Base-by-base conservation (phyloP, 2,113 vertebrate species). In the Poeciliopsis turrubarensis region DNA sequence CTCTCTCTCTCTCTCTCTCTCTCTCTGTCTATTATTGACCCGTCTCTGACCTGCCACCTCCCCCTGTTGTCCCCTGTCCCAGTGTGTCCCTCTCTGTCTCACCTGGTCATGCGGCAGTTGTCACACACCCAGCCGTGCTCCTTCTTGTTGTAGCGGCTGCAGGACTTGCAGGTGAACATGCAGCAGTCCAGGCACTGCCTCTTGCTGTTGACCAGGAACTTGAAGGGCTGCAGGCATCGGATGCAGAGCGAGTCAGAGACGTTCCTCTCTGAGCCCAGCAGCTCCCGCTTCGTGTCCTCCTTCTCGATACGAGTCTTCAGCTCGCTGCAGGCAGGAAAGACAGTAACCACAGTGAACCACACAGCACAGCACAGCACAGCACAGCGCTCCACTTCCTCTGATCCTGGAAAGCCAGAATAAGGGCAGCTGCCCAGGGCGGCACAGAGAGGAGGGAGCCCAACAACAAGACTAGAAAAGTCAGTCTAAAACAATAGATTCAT, bases 51-150 rank as follows among this genome's bases (percentile, higher is more conserved):
- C 44, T 47, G 44, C 5, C 60, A 25, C 64, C 22, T 15, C 17
- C 44, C 32, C 41, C 41, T 47, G 44, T 5, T 27, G 32, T 65
- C 63, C 10, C 29, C 57, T 30, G 30, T 34, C 14, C 14, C 41
- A 15, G 3, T 29, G 1, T 8, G 10, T 15, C 15, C 15, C 41
- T 44, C 6, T 29, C 1, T 8, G 10, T 15, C 92, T 92, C 78
- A 98, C 98, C 97, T 95, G 93, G 95, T 94, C 89, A 96, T 94
- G 73, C 94, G 93, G 85, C 97, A 99, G 82, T 96, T 95, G 78
- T 96, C 93, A 0, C 98, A 99, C 69, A 99, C 96, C 97, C 98
- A 99, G 86, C 94, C 95, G 11, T 92, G 94, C 67, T 96, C 96
- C 89, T 96, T 96, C n/a, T 95, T 96, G 93, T 95, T 96, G 93